Conservation (phyloP, 35 echinoderm and acorn worm species). For the Apostichopus parvimensis region DNA sequence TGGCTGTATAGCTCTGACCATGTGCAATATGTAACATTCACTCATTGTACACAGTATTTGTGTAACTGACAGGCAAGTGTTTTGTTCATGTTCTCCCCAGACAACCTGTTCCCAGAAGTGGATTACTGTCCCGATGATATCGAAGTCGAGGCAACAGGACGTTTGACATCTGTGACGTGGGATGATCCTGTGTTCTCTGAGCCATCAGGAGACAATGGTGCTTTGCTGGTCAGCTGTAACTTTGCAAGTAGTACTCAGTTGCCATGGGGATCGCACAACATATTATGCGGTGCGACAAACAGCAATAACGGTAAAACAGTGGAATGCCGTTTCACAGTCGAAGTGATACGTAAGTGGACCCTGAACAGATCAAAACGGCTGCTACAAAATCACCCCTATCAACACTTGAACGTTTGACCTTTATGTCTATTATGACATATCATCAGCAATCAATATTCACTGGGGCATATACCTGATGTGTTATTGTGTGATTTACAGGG, state of each 20-base stretch:
- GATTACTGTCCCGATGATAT: conserved; percentile 23
- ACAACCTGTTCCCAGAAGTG: conserved; percentile 44
- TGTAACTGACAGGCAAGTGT: no score
- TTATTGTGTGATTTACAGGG: no score
- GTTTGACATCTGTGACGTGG: conserved; percentile 29
- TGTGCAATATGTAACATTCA: no score
- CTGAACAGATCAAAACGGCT: no score
- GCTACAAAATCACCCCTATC: no score
- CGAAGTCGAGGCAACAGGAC: background rate
- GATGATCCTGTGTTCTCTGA: conserved; percentile 17
- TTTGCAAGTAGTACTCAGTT: conserved; percentile 9
- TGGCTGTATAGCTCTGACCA: no score
- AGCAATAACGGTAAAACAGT: conserved; percentile 48
- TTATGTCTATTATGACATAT: no score
- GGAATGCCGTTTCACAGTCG: conserved; percentile 19
- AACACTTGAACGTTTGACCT: no score
- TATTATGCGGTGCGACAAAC: conserved; percentile 43
- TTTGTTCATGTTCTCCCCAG: background rate
- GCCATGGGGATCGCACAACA: conserved; percentile 52
- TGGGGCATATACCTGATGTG: no score
- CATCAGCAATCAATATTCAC: no score
- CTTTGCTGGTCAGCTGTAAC: conserved; percentile 18
- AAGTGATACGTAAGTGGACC: conserved; percentile 33
- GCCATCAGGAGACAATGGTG: conserved; percentile 38
- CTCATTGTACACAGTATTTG: no score